Evolutionary conservation across 2,113 vertebrate genomes (phyloP).

Genomic region (Dryoscopus gambensis): DNA sequence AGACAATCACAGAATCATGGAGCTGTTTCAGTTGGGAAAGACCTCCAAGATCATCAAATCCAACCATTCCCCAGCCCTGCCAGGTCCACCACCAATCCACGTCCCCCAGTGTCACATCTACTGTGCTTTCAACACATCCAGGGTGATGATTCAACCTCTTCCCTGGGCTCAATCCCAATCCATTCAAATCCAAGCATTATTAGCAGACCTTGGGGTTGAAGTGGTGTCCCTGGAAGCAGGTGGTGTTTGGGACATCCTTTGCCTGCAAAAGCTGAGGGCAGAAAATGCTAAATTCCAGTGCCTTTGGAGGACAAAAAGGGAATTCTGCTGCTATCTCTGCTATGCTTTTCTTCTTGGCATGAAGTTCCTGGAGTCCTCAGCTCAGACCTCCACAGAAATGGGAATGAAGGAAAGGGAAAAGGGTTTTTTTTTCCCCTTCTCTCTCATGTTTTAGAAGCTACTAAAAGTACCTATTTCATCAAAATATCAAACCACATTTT

Average conservation of each 20-base stretch:
- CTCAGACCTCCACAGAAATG: not conserved
- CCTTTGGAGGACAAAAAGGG: not conserved
- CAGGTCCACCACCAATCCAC: not conserved
- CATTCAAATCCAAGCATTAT: not conserved
- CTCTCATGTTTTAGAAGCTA: not conserved
- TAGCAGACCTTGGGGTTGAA: not conserved
- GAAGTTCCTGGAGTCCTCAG: not conserved
- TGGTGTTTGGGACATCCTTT: not conserved
- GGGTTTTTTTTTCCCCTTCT: not conserved
- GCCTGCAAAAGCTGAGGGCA: not conserved
- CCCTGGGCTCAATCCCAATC: not conserved
- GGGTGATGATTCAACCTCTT: not conserved
- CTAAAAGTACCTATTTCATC: not conserved
- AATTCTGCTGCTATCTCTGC: not conserved
- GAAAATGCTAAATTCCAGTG: not conserved
- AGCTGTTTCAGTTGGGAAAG: not conserved
- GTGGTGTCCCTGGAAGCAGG: not conserved
- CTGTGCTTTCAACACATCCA: not conserved
- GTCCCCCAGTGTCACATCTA: not conserved
- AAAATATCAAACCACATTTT: not conserved
- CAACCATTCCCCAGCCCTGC: not conserved
- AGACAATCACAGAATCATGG: not conserved
- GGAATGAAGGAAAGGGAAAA: not conserved
- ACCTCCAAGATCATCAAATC: too few species aligned
- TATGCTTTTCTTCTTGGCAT: not conserved